Conservation (phyloP, 1,140 invertebrate genomes). For the Trissolcus basalis region DNA sequence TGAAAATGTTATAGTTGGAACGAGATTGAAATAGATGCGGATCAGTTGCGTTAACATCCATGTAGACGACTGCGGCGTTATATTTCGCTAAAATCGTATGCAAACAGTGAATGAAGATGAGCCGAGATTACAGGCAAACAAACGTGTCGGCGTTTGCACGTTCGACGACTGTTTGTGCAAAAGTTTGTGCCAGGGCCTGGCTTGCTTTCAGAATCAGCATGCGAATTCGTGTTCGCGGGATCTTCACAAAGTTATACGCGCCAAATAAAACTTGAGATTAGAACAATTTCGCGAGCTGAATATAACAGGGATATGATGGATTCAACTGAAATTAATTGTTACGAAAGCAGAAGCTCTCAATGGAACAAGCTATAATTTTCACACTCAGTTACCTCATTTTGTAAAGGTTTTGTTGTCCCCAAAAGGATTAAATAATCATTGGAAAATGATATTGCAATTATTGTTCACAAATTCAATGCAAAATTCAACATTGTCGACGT, state of each 20-base stretch:
- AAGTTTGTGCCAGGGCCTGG: conserved; percentile 4
- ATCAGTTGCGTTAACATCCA: conserved; percentile 6
- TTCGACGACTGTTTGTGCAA: conserved; percentile 12
- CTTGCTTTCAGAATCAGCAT: conserved; percentile 3
- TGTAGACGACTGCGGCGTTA: not conserved
- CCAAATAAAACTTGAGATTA: too few relatives aligned
- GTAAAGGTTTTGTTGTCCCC: too few relatives aligned
- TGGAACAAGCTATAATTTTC: too few relatives aligned
- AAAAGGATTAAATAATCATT: too few relatives aligned
- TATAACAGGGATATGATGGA: too few relatives aligned
- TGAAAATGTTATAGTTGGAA: not conserved
- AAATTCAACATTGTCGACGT: not conserved
- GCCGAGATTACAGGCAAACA: conserved; percentile 19
- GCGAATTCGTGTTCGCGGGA: not conserved
- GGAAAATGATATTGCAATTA: too few relatives aligned
- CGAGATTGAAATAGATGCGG: not conserved
- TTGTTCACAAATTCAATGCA: too few relatives aligned
- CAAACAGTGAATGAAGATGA: conserved; percentile 8
- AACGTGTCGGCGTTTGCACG: conserved; percentile 12
- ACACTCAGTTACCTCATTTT: too few relatives aligned
- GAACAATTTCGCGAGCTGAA: too few relatives aligned
- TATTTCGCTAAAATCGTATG: conserved; percentile 12
- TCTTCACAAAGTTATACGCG: not conserved
- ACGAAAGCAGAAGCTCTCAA: too few relatives aligned
- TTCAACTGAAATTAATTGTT: too few relatives aligned